Conservation (phyloP, 2,797 vertebrate genomes). For the Picus viridis region DNA sequence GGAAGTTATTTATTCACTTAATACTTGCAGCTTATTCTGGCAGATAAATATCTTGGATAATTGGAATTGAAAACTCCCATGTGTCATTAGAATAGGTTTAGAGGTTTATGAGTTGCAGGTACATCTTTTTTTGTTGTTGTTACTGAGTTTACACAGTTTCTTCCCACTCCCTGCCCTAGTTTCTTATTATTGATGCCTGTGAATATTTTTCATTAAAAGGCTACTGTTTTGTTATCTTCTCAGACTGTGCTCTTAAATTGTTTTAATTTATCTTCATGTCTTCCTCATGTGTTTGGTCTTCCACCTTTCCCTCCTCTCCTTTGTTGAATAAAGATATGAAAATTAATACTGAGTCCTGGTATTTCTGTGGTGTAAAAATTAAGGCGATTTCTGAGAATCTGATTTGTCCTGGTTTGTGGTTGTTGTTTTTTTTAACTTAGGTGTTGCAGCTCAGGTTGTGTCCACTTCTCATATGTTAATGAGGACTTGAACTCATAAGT, state of each 20-base stretch:
- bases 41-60: not conserved
- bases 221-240: not conserved
- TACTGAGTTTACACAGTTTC: not conserved
- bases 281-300: not conserved
- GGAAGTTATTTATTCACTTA: not conserved
- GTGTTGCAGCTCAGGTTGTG: not conserved
- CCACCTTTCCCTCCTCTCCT: not conserved
- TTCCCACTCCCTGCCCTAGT: not conserved
- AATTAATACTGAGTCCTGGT: not conserved
- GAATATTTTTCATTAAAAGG: not conserved
- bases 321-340: slow-evolving; percentile 41
- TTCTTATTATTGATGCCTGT: not conserved
- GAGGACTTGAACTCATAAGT: not conserved
- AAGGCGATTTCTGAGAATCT: not conserved
- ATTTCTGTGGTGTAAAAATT: not conserved
- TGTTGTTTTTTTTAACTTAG: not conserved
- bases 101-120: not conserved
- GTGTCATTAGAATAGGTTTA: not conserved
- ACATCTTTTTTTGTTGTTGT: slow-evolving; percentile 6
- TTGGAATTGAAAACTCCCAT: not conserved
- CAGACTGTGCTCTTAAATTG: not conserved
- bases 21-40: not conserved
- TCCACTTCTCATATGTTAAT: not conserved
- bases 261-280: slow-evolving; percentile 8
- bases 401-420: not conserved